These are phyloP conservation scores for Heliocidaris tuberculata DNA, from an alignment of 35 echinoderm and acorn worm species.

Conservation along the genomic window DNA sequence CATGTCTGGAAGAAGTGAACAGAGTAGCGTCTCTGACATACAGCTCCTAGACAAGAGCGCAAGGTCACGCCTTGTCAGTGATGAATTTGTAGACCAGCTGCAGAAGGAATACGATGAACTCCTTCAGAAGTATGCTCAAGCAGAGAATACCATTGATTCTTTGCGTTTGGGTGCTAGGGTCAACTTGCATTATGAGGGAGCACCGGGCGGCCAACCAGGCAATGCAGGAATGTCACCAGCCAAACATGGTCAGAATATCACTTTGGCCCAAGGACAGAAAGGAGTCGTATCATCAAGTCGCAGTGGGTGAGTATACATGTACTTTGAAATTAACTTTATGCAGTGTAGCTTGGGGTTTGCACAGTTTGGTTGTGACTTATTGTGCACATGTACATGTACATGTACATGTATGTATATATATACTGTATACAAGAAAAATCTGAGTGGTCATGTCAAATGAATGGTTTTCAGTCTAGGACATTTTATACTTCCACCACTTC, in stretches of 20 bases:
- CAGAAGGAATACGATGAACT: slow-evolving; percentile 92
- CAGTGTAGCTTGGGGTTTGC: too few species aligned
- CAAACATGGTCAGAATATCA: slow-evolving; percentile 58
- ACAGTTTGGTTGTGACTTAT: too few species aligned
- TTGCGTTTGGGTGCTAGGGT: slow-evolving; percentile 87
- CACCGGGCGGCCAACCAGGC: slow-evolving; percentile 53
- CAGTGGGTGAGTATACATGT: slow-evolving; percentile 2
- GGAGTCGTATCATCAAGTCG: not conserved
- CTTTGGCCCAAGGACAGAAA: slow-evolving; percentile 64
- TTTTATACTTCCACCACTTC: too few species aligned
- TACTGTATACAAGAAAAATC: too few species aligned
- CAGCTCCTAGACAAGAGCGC: not conserved
- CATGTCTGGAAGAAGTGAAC: slow-evolving; percentile 23
- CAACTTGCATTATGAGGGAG: slow-evolving; percentile 71
- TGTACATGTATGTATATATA: too few species aligned
- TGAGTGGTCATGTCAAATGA: too few species aligned
- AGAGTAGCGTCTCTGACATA: not conserved
- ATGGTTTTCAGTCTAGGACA: too few species aligned
- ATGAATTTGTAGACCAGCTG: slow-evolving; percentile 76
- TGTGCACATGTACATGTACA: too few species aligned
- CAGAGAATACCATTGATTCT: slow-evolving; percentile 95
- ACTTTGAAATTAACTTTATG: not conserved
- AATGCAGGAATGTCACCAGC: slow-evolving; percentile 41
- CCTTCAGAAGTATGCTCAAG: slow-evolving; percentile 88
- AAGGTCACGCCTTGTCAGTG: slow-evolving; percentile 62